A percentile compares a stretch with the other conserved stretches of the same genome.
phyloP scores from a whole-genome alignment of 2,113 vertebrate genomes.

The Pteruthius melanotis region DNA sequence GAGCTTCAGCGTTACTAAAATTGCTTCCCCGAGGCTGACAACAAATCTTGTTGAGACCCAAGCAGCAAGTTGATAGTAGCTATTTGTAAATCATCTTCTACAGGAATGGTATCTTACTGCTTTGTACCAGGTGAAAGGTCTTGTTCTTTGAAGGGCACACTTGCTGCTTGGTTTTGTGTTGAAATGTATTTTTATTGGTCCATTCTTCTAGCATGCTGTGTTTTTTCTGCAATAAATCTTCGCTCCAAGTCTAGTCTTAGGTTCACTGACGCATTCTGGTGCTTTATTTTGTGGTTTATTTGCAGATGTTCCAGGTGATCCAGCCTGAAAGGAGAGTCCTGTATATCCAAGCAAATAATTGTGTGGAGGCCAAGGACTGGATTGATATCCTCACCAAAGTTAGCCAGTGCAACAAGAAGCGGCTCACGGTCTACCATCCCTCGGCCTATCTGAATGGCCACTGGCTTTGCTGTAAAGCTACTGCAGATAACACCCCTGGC shows the following conservation, averaged over 20 bases:
- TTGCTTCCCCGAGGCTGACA: background rate
- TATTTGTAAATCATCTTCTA: slow-evolving; percentile 27
- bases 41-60: background rate
- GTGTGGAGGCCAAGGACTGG: slow-evolving; percentile 97
- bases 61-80: background rate
- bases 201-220: background rate
- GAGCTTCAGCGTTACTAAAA: slow-evolving; percentile 9
- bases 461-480: slow-evolving; percentile 95
- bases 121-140: background rate
- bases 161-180: background rate
- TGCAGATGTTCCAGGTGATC: slow-evolving; percentile 98
- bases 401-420: slow-evolving; percentile 95
- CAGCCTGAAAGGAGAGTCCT: slow-evolving; percentile 90
- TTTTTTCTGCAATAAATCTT: background rate
- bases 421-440: slow-evolving; percentile 92
- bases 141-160: background rate
- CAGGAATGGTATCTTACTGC: background rate
- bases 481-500: slow-evolving; percentile 83
- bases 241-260: background rate
- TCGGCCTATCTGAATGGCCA: slow-evolving; percentile 96
- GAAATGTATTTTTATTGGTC: background rate
- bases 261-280: background rate
- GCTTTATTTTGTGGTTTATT: background rate
- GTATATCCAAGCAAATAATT: slow-evolving; percentile 99
- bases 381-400: slow-evolving; percentile 98